Evolutionary conservation across 2,797 vertebrate genomes (phyloP), one percentile per base, ranked within the genome.

Genomic region (Hemitrygon akajei): DNA sequence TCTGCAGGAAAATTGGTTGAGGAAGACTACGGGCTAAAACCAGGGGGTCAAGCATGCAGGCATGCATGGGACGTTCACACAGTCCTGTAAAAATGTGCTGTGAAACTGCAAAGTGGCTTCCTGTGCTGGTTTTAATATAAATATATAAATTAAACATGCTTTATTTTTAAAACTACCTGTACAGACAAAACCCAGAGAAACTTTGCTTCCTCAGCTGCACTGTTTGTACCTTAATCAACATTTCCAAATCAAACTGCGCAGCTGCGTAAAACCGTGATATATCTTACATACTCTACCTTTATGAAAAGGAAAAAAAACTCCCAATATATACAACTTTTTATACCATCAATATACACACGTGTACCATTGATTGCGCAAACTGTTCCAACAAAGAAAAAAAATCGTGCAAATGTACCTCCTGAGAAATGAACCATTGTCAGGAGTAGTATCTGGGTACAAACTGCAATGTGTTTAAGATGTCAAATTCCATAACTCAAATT

Each of bases 301-400:
- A 92, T 34, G 47, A 73, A 71, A 94, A 93, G 69, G 75, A 82
- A 94, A 93, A 63, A 80, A 94, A 94, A 94, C 94, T 93, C 56
- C 93, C 93, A 94, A 94, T 84, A 96, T 97, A 96, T 97, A 96
- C 96, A 97, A 75, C 71, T 94, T 95, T 96, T 95, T 95, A 95
- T 95, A 97, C 96, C 96, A 97, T 96, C 96, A 96, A 95, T 95
- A 96, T 97, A 94, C 96, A 97, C 96, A 97, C 94, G 86, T 95
- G 95, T 94, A 96, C 96, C 95, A 95, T 95, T 96, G 95, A 96
- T 95, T 95, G 94, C 96, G 96, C 96, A 96, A 47, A 96, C 96
- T 96, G 96, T 97, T 96, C 96, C 95, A 96, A 89, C 60, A 22
- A 89, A 63, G 69, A 69, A 96, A 96, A 95, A 94, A 95, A 95